These are phyloP conservation scores for Calliphora vicina DNA, from an alignment of 1,140 invertebrate genomes.

Conservation along the genomic window DNA sequence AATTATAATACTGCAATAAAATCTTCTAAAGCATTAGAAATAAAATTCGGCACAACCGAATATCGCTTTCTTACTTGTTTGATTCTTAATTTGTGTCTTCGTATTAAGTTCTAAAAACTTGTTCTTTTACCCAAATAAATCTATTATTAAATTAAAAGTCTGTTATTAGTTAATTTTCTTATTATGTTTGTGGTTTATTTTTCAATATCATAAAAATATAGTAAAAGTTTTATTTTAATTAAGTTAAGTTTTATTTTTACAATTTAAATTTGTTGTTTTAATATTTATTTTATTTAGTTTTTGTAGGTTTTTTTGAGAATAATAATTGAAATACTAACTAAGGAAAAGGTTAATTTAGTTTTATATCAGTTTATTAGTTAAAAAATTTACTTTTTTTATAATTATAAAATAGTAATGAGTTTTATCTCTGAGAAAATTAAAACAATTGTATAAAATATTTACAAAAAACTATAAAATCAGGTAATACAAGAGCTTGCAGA, in stretches of 20 bases:
- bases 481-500: too few relatives aligned
- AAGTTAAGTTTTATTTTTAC: neutral
- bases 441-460: too few relatives aligned
- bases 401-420: too few relatives aligned
- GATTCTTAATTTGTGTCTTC: too few relatives aligned
- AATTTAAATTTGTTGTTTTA: slow-evolving; percentile 45
- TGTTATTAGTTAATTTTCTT: neutral
- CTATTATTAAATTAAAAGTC: too few relatives aligned
- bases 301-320: neutral
- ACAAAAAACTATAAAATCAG: too few relatives aligned
- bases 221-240: slow-evolving; percentile 4
- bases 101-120: too few relatives aligned
- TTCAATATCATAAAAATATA: neutral
- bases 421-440: too few relatives aligned
- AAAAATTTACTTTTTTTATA: neutral
- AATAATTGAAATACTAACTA: neutral
- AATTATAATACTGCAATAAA: neutral
- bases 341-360: neutral
- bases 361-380: neutral
- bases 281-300: neutral
- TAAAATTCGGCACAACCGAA: too few relatives aligned
- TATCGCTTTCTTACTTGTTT: too few relatives aligned
- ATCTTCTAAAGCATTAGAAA: neutral
- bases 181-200: neutral
- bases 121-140: too few relatives aligned